Percentiles rank a stretch among this genome's conserved stretches.
These are phyloP conservation scores for Thalpophila matura DNA, from an alignment of 2,888 invertebrate genomes.

Conservation along the genomic window DNA sequence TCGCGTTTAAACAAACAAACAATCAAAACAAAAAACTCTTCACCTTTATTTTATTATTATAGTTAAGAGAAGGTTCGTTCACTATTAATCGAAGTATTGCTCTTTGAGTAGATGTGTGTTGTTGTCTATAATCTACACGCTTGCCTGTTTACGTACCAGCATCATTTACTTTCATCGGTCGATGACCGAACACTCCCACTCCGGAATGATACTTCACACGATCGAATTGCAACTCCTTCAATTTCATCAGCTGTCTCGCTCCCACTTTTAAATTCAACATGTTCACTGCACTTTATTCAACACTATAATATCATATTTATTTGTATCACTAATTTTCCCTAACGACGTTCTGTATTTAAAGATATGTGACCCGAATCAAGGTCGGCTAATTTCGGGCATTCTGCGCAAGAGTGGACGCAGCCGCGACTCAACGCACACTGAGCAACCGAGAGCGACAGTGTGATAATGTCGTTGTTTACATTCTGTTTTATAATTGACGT, in stretches of 20 bases:
- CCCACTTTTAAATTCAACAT: slow-evolving; percentile 80
- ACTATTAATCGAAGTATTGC: no score
- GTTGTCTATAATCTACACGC: background rate
- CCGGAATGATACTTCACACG: slow-evolving; percentile 89
- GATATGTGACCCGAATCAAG: slow-evolving; percentile 65
- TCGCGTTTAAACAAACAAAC: no score
- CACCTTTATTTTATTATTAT: no score
- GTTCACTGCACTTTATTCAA: slow-evolving; percentile 61
- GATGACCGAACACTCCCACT: slow-evolving; percentile 91
- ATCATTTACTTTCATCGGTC: slow-evolving; percentile 81
- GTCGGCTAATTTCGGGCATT: slow-evolving; percentile 69
- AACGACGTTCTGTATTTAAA: slow-evolving; percentile 32
- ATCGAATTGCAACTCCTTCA: slow-evolving; percentile 71
- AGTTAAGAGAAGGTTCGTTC: no score
- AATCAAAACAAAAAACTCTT: no score
- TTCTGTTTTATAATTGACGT: slow-evolving; percentile 62
- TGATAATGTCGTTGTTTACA: slow-evolving; percentile 58
- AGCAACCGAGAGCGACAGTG: slow-evolving; percentile 56
- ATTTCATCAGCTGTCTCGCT: slow-evolving; percentile 74
- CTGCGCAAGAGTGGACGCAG: slow-evolving; percentile 78
- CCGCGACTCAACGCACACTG: slow-evolving; percentile 71
- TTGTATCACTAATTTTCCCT: slow-evolving; percentile 3
- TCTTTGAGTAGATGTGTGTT: background rate
- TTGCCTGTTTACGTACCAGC: slow-evolving; percentile 74
- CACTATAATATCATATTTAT: slow-evolving; percentile 60